Percentiles rank a stretch among this genome's conserved stretches.
Evolutionary conservation across 1,140 invertebrate species (phyloP).

Genomic region (Drosophila baimaii): DNA sequence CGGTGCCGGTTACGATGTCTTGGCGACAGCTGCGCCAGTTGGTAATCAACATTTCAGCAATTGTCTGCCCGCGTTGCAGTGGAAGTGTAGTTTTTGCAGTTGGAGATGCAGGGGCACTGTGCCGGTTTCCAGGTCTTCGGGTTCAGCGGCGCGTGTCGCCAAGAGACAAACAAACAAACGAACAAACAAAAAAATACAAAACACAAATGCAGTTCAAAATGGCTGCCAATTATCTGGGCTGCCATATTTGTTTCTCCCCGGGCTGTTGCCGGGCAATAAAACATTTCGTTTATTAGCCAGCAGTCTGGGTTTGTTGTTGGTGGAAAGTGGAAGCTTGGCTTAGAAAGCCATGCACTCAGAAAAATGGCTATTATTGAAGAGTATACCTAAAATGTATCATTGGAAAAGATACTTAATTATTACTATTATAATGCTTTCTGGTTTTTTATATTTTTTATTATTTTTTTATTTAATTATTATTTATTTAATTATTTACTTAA

Average conservation of each 20-base stretch:
- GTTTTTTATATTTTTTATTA: not conserved
- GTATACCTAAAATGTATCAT: not conserved
- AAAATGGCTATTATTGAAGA: not conserved
- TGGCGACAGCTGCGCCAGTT: slow-evolving; percentile 51
- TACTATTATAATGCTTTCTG: not conserved
- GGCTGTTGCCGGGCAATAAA: slow-evolving; percentile 74
- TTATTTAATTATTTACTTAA: not conserved
- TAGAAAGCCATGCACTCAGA: not conserved
- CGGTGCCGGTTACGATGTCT: slow-evolving; percentile 34
- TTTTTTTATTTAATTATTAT: not conserved
- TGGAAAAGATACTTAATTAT: not conserved
- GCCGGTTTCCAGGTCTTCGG: slow-evolving; percentile 21
- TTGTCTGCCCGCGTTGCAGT: slow-evolving; percentile 54
- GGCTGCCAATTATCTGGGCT: slow-evolving; percentile 75
- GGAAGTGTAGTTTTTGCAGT: slow-evolving; percentile 13
- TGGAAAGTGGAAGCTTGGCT: not conserved
- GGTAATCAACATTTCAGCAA: slow-evolving; percentile 76
- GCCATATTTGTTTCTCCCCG: slow-evolving; percentile 69
- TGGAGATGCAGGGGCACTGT: slow-evolving; percentile 35
- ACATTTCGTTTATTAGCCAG: slow-evolving; percentile 73
- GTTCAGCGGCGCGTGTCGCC: slow-evolving; percentile 66
- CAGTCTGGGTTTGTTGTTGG: slow-evolving; percentile 6
- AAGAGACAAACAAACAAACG: slow-evolving; percentile 35
- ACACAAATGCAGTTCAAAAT: slow-evolving; percentile 69
- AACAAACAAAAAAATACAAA: slow-evolving; percentile 34